phyloP scores from a whole-genome alignment of 2,797 vertebrate species.

The Anniella stebbinsi region DNA sequence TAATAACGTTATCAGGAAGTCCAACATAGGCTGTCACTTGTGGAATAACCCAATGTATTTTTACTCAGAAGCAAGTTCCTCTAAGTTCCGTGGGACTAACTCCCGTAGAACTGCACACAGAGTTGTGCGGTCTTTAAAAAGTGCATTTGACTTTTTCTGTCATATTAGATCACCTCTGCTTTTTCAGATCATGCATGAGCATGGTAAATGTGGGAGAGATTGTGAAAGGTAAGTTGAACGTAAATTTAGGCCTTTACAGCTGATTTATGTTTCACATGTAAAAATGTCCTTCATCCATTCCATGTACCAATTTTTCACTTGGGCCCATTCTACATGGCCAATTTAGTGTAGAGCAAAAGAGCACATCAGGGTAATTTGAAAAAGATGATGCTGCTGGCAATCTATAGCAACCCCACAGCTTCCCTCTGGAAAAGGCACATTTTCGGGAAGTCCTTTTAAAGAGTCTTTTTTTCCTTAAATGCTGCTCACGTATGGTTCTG shows the following conservation, averaged over 20 bases:
- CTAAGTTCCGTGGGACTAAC: neutral
- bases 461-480: too few relatives aligned
- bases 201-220: neutral
- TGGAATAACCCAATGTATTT: neutral
- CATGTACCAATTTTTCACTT: constrained; percentile 48
- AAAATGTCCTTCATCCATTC: constrained; percentile 37
- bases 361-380: too few relatives aligned
- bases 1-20: neutral
- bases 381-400: too few relatives aligned
- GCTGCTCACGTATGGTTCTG: too few relatives aligned
- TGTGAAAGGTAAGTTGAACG: neutral
- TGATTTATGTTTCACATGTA: neutral
- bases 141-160: neutral
- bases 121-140: neutral
- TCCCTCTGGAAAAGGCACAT: too few relatives aligned
- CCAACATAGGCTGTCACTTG: neutral
- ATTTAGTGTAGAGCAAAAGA: too few relatives aligned
- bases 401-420: too few relatives aligned
- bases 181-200: neutral
- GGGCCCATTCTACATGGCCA: too few relatives aligned
- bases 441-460: too few relatives aligned
- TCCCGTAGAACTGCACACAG: neutral
- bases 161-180: neutral
- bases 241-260: neutral
- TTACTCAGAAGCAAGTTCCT: neutral